Base-by-base conservation (phyloP, 2,888 invertebrate species). In the Coecobrya sp. region DNA sequence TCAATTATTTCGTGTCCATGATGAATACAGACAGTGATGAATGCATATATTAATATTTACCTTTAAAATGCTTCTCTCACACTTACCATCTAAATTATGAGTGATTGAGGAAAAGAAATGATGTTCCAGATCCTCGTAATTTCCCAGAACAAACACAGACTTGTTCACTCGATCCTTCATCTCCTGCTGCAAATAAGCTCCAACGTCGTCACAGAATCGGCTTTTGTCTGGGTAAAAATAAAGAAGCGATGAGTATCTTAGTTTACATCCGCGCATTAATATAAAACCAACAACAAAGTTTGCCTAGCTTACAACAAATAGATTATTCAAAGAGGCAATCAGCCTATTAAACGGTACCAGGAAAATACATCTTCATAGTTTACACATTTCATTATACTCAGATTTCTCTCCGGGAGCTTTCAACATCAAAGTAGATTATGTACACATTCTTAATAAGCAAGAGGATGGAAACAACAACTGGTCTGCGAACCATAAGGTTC, bases 141-240 rank as follows among this genome's bases (percentile, higher is more conserved):
- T 94, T 84, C 94, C 94, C 84, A 94, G 90, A 81, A 93, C 92
- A 73, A 94, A 89, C 55, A 95, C 89, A 22, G 94, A 93, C 62
- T 93, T 91, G 73, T 94, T 94, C 55, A 82, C 84, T 25, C 86
- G 86, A 49, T 89, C 89, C 76, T 79, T 70, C 49, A 91, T 85
- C 79, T 92, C 93, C 19, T 93, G 91, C 89, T 93, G 92, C 19
- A 94, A 92, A 73, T 91, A 92, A 89, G 93, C 92, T 92, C 93
- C 94, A 62, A 95, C 65, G 76, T 94, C 93, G 86, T 94, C 94
- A 90, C 95, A 95, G 68, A 93, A 95, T 73, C 94, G 93, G 93
- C 94, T 95, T 89, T 89, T 90, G 76, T 95, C 95, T 95, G 86
- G 7, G 68, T 90, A 79, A 76, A 52, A 25, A 49, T 16, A 19